Evolutionary conservation across 2,888 invertebrate genomes (phyloP), one percentile per base, ranked within the genome.

Genomic region (Amphimallon solstitiale): DNA sequence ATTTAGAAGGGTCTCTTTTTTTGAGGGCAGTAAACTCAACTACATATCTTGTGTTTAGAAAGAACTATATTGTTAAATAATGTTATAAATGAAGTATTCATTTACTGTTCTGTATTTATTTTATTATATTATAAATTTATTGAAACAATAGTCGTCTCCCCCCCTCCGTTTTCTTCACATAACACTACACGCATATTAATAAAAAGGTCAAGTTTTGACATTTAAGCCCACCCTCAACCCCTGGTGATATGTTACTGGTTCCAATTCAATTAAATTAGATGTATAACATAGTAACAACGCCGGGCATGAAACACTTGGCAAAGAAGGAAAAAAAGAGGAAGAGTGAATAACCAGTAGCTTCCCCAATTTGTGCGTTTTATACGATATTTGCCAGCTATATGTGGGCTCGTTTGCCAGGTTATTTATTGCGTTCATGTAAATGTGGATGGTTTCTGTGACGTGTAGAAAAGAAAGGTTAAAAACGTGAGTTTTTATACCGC

Each of bases 191-290:
- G 56, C 63, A 43, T 54, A 12, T 40, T 63, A 15, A 65, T 14
- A 54, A 71, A 72, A 73, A 73, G 73, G 73, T 73, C 73, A 73
- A 63, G 61, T 65, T 65, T 68, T 72, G 73, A 72, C 73, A 72
- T 73, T 73, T 73, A 46, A 54, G 14, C 37, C 12, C 37, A 54
- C 46, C 19, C 64, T 37, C 64, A 54, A 54, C 54, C 40, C 38
- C 21, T 21, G 29, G 29, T n/a, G 54, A 54, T 54, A 35, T 45
- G 61, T n/a, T n/a, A n/a, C n/a, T n/a, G n/a, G n/a, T 43, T 23
- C 45, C 43, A 29, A 29, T 63, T 63, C 40, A 63, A 51, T 63
- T 63, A 63, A 51, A 63, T 51, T 63, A 51, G 29, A 51, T 63
- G 51, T 63, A 51, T 51, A 63, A 63, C 51, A 63, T 63, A 62